A percentile compares a stretch with the other conserved stretches of the same genome.
These are phyloP conservation scores for Crioceris asparagi DNA, from an alignment of 2,888 invertebrate species.

Conservation along the genomic window DNA sequence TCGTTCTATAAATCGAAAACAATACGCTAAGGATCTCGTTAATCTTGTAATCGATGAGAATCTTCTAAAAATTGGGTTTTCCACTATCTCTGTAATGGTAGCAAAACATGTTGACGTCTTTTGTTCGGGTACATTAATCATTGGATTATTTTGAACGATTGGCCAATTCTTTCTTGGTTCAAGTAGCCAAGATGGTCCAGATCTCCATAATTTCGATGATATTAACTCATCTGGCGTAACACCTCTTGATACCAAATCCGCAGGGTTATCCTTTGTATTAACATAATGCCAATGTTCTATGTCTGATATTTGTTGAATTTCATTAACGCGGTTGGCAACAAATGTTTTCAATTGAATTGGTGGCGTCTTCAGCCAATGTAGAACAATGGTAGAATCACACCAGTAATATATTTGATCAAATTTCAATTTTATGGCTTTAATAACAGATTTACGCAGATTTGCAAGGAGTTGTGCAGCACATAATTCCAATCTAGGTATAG, in stretches of 20 bases:
- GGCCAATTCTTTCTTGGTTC: background rate
- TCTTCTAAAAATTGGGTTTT: too few relatives aligned
- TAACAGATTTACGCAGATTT: background rate
- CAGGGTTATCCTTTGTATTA: slow-evolving; percentile 4
- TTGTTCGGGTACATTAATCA: too few relatives aligned
- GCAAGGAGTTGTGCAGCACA: background rate
- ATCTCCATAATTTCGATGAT: slow-evolving; percentile 7
- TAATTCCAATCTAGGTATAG: slow-evolving; percentile 1
- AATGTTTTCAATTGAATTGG: slow-evolving; percentile 12
- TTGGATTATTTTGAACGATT: too few relatives aligned
- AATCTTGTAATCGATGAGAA: too few relatives aligned
- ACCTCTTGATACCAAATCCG: slow-evolving; percentile 11
- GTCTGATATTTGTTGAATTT: slow-evolving; percentile 10
- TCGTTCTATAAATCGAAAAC: too few relatives aligned
- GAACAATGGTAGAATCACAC: slow-evolving; percentile 12
- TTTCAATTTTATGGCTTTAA: background rate
- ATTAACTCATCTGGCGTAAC: slow-evolving; percentile 4
- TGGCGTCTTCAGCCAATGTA: slow-evolving; percentile 10
- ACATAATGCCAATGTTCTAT: slow-evolving; percentile 10
- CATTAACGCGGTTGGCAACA: slow-evolving; percentile 10
- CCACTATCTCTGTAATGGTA: too few relatives aligned
- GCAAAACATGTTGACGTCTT: too few relatives aligned
- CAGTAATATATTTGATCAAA: slow-evolving; percentile 9
- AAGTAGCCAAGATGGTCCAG: slow-evolving; percentile 10
- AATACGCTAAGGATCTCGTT: too few relatives aligned